Base-by-base conservation (phyloP, 2,797 vertebrate genomes). In the Petrocephalus schoutedeni region DNA sequence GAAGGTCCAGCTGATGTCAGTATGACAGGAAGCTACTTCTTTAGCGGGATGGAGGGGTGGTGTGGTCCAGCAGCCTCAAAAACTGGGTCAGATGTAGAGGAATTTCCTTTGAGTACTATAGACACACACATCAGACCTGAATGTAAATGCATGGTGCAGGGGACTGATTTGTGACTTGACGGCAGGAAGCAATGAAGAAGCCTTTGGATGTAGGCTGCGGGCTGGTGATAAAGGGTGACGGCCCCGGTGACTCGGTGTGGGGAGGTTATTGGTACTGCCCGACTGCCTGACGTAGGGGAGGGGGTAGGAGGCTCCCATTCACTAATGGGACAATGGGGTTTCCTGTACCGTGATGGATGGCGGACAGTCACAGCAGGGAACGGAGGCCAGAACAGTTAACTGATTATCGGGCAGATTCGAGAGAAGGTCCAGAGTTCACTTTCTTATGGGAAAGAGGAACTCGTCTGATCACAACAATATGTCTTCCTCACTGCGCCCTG, bases 241-340 rank as follows among this genome's bases (percentile, higher is more conserved):
- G 84, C 80, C 56, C 82, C 41, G 0, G 53, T 58, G 53, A 16
- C 8, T 36, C 28, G 5, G 54, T 3, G 23, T 28, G 23, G 21
- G 14, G 5, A 7, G 32, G 28, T 41, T 57, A 59, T 36, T 86
- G 56, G 84, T 86, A 32, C 56, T 58, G 56, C 21, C 0, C 23
- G 56, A 54, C 4, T 85, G 2, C 14, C 23, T 36, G 19, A 2
- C 8, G 8, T 3, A 86, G 32, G 54, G 9, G 16, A 2, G 84
- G 14, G 56, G 56, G 14, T n/a, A 19, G 16, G 84, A 21, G 4
- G n/a, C 80, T 54, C 10, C 51, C 10, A 28, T 83, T 83, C 80
- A 83, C 21, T 83, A 83, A 83, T 83, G 45, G 80, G 21, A 83
- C n/a, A 83, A 83, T 86, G 54, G 84, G 54, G 84, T 58, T 86